Base-by-base conservation (phyloP, 1,140 invertebrate genomes). In the Nasonia vitripennis region DNA sequence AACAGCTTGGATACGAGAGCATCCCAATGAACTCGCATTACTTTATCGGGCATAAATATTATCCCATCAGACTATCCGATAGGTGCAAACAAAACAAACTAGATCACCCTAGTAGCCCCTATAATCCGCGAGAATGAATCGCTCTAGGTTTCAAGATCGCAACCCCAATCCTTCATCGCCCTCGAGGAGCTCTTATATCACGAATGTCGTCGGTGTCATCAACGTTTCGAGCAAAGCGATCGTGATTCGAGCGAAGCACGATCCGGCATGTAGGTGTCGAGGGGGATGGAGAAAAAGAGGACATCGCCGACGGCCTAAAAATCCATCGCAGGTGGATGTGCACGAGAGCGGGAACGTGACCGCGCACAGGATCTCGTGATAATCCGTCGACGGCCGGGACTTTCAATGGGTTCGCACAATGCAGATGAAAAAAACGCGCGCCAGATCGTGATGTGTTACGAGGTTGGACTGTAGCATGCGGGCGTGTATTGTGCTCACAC, bases 281-380 rank as follows among this genome's bases (percentile, higher is more conserved):
- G 62, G 73, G 55, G 73, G 11, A 31, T 41, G 0, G 37, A 45
- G 34, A 20, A 9, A 62, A 45, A 27, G 71, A n/a, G 17, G 78
- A 70, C n/a, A 27, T 14, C 10, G 34, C 27, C 70, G 62, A 1
- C 12, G 17, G 9, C 2, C 6, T 9, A 41, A 82, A 71, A 68
- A 68, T 45, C 55, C 55, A 6, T 45, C 31, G 83, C 83, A 84
- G 83, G 83, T 84, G 83, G 77, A 79, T 41, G 34, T 70, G n/a
- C 48, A 5, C 17, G 6, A 6, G 9, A 12, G 7, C 41, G 77
- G 17, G 48, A 78, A 27, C 83, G 83, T 79, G 77, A 84, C 77
- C 27, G 2, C 14, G 83, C 83, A 84, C 41, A 41, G 10, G 77
- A 4, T 78, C 17, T 37, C 17, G 14, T 23, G 82, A 67, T 84